Evolutionary conservation across 2,797 vertebrate species (phyloP).

Genomic region (Hoplostethus atlanticus): DNA sequence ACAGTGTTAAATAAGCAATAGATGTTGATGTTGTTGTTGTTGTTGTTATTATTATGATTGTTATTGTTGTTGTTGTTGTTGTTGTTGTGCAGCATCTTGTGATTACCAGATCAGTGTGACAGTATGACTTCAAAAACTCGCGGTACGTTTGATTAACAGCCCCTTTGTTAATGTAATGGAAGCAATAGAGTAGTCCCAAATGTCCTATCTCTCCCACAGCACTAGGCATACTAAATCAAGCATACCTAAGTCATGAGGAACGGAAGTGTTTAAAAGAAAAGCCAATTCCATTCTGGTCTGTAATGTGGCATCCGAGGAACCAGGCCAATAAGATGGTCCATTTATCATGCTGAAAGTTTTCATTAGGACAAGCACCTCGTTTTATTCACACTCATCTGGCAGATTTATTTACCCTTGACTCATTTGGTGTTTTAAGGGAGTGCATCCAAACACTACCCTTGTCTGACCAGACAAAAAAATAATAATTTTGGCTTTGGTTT

Average conservation of each 20-base stretch:
- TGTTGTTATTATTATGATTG: too few relatives aligned
- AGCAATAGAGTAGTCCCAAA: background rate
- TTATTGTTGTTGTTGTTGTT: too few relatives aligned
- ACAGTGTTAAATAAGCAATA: background rate
- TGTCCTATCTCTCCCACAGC: background rate
- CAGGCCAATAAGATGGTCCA: conserved; percentile 50
- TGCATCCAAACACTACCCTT: conserved; percentile 19
- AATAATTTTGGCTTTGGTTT: conserved; percentile 11
- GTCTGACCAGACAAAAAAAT: conserved; percentile 1
- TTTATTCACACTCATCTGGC: conserved; percentile 48
- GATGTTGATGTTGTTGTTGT: background rate
- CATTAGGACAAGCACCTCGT: conserved; percentile 55
- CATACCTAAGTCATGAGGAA: background rate
- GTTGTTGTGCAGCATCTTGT: background rate
- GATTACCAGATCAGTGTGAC: background rate
- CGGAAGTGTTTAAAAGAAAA: conserved; percentile 23
- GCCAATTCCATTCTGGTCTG: conserved; percentile 30
- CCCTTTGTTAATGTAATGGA: background rate
- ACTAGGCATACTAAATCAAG: conserved; percentile 8
- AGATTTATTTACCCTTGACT: conserved; percentile 53
- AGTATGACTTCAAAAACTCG: background rate
- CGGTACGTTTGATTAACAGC: background rate
- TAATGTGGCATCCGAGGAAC: conserved; percentile 31
- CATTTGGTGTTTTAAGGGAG: conserved; percentile 35
- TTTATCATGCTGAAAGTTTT: conserved; percentile 65